A percentile compares a stretch with the other conserved stretches of the same genome.
phyloP scores from a whole-genome alignment of 92 coral and sea anemone genomes.

The Micromussa lordhowensis region DNA sequence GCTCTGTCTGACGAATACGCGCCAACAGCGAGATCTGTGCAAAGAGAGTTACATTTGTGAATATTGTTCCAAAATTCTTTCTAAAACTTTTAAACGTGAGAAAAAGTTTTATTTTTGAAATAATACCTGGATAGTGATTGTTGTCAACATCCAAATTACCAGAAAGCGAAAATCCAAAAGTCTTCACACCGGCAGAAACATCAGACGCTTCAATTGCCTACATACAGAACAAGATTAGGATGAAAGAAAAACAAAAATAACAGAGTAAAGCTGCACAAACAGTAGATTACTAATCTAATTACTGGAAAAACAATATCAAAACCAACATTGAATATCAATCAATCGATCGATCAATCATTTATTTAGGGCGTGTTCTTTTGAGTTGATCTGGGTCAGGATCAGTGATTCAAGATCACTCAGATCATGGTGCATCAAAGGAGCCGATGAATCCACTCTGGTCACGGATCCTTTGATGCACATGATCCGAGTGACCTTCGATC shows the following conservation, averaged over 20 bases:
- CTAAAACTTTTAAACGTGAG: too few relatives aligned
- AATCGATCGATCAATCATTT: too few relatives aligned
- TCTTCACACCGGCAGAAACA: constrained; percentile 39
- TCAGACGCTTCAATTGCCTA: constrained; percentile 77
- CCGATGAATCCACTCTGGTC: too few relatives aligned
- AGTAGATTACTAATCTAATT: not conserved
- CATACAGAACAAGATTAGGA: not conserved
- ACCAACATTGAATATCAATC: too few relatives aligned
- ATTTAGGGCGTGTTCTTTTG: too few relatives aligned
- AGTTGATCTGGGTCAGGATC: too few relatives aligned
- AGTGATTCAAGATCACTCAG: too few relatives aligned
- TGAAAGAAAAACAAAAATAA: not conserved
- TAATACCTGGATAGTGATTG: constrained; percentile 82
- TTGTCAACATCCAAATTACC: constrained; percentile 80
- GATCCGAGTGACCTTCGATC: too few relatives aligned
- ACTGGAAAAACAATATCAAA: not conserved
- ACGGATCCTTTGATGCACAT: too few relatives aligned
- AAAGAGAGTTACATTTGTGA: not conserved
- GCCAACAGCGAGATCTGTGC: constrained; percentile 82
- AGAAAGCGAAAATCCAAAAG: constrained; percentile 83
- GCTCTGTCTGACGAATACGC: constrained; percentile 74
- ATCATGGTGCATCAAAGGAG: too few relatives aligned
- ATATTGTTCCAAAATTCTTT: too few relatives aligned
- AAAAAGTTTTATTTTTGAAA: not conserved
- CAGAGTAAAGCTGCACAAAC: not conserved